phyloP scores from a whole-genome alignment of 2,888 invertebrate species.

The Eudemis profundana region DNA sequence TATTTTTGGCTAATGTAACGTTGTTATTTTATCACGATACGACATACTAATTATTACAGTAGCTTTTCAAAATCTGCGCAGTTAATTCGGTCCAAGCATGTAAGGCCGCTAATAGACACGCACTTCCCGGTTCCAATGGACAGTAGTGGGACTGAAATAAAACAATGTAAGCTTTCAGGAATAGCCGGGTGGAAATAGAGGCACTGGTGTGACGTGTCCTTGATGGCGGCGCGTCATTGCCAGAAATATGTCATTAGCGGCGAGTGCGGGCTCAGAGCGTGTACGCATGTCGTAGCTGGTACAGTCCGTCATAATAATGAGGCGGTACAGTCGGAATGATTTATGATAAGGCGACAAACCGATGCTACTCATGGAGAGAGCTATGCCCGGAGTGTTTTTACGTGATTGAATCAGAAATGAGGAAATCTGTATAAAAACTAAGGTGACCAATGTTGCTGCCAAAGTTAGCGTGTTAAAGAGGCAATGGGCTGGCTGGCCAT shows the following conservation, averaged over 20 bases:
- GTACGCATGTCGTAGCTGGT: conserved; percentile 15
- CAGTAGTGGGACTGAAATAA: conserved; percentile 71
- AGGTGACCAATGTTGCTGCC: too few species aligned
- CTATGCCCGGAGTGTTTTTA: too few species aligned
- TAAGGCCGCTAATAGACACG: conserved; percentile 58
- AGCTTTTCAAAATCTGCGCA: conserved; percentile 19
- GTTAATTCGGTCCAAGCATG: conserved; percentile 35
- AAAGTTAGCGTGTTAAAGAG: too few species aligned
- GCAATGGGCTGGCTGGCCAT: too few species aligned
- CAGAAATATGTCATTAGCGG: conserved; percentile 76
- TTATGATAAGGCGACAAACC: not conserved
- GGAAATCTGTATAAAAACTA: too few species aligned
- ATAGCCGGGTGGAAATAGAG: conserved; percentile 77
- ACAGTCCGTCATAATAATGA: not conserved
- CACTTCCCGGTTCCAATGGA: conserved; percentile 74
- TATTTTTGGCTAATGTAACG: too few species aligned
- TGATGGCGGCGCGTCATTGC: conserved; percentile 67
- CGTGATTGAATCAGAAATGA: too few species aligned
- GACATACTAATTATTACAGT: too few species aligned
- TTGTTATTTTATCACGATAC: too few species aligned
- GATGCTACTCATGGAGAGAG: too few species aligned
- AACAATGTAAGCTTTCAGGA: conserved; percentile 83
- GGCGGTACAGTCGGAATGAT: not conserved
- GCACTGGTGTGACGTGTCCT: conserved; percentile 75
- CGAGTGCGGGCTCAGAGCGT: conserved; percentile 34